phyloP scores from a whole-genome alignment of 2,888 invertebrate genomes.

The Tinea pellionella region DNA sequence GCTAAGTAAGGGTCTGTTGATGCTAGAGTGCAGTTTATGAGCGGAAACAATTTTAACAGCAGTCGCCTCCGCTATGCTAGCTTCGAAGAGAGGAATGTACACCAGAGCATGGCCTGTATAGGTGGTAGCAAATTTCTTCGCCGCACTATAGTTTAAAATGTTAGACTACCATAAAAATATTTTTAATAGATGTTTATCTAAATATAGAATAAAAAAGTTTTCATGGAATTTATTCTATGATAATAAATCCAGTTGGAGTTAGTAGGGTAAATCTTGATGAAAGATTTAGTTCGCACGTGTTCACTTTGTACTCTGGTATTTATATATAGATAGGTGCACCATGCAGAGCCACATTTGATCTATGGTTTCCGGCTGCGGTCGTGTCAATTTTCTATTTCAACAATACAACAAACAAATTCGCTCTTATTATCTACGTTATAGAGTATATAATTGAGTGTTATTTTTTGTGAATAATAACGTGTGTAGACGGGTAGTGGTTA shows the following conservation, averaged over 20 bases:
- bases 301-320: background rate
- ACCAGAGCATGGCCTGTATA: too few relatives aligned
- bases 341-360: slow-evolving; percentile 15
- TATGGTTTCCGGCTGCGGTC: slow-evolving; percentile 17
- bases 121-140: too few relatives aligned
- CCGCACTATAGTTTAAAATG: too few relatives aligned
- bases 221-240: too few relatives aligned
- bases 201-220: too few relatives aligned
- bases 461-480: background rate
- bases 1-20: too few relatives aligned
- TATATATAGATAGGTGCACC: background rate
- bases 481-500: background rate
- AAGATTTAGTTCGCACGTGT: slow-evolving; percentile 4
- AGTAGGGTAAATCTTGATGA: background rate
- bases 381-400: slow-evolving; percentile 1
- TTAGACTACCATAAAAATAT: too few relatives aligned
- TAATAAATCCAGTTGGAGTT: background rate
- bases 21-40: too few relatives aligned
- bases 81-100: too few relatives aligned
- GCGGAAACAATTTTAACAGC: too few relatives aligned
- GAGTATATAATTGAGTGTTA: slow-evolving; percentile 3
- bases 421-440: slow-evolving; percentile 3
- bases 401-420: slow-evolving; percentile 12
- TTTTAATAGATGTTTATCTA: too few relatives aligned
- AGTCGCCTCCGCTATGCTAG: too few relatives aligned